Percentiles rank a stretch among this genome's conserved stretches.
Evolutionary conservation across 1,140 invertebrate genomes (phyloP).

Genomic region (Drosophila nannoptera): DNA sequence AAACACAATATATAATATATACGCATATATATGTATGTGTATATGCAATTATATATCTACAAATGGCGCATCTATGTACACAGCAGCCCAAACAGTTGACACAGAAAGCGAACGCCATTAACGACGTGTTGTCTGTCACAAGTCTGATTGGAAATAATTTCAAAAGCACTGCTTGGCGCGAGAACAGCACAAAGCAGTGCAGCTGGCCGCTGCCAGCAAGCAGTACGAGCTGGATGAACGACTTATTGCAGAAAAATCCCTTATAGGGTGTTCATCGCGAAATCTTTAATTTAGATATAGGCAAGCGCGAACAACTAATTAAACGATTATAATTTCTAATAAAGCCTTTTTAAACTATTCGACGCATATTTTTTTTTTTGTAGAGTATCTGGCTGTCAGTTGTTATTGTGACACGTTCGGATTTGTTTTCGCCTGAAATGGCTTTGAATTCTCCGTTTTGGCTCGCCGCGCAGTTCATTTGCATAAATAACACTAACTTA

Average conservation of each 20-base stretch:
- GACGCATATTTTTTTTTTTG: background rate
- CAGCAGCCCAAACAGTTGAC: conserved; percentile 19
- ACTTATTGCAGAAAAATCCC: background rate
- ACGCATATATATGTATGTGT: conserved; percentile 1
- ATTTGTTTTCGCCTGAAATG: conserved; percentile 11
- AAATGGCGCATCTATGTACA: conserved; percentile 1
- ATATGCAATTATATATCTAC: background rate
- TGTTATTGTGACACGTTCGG: conserved; percentile 10
- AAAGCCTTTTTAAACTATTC: background rate
- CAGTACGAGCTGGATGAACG: conserved; percentile 3
- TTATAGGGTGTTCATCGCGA: background rate
- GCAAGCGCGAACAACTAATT: background rate
- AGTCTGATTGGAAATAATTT: background rate
- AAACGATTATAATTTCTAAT: background rate
- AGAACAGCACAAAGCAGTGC: background rate
- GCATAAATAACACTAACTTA: conserved; percentile 75
- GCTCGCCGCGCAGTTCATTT: conserved; percentile 19
- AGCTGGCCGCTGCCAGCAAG: background rate
- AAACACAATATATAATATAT: conserved; percentile 6
- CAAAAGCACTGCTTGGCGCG: conserved; percentile 20
- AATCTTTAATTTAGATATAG: too few relatives aligned
- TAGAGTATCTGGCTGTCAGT: conserved; percentile 12
- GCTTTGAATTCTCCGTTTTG: conserved; percentile 3
- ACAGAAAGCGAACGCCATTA: conserved; percentile 25
- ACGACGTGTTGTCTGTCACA: conserved; percentile 2